Evolutionary conservation across 2,113 vertebrate genomes (phyloP).

Genomic region (Dunckerocampus dactyliophorus): DNA sequence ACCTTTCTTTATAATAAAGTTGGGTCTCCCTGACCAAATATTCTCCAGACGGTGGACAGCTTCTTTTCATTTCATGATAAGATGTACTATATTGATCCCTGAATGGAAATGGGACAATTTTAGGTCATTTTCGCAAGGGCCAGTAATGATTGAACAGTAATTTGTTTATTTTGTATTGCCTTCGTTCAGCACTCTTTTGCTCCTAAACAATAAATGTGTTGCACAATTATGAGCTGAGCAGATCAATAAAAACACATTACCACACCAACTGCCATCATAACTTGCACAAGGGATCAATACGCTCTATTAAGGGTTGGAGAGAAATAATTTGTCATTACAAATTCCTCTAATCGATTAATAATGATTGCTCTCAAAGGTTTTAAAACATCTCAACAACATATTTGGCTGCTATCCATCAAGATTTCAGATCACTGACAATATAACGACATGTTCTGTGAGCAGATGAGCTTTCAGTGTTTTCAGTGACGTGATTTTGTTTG

Average conservation of each 20-base stretch:
- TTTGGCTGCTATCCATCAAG: slow-evolving; percentile 18
- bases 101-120: not conserved
- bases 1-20: too few relatives aligned
- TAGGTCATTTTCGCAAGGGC: not conserved
- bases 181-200: slow-evolving; percentile 26
- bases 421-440: not conserved
- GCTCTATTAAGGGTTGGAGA: slow-evolving; percentile 45
- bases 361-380: slow-evolving; percentile 49
- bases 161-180: slow-evolving; percentile 10
- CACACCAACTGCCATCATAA: slow-evolving; percentile 26
- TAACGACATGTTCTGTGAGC: too few relatives aligned
- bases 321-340: slow-evolving; percentile 54
- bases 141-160: slow-evolving; percentile 8
- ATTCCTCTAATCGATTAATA: slow-evolving; percentile 59
- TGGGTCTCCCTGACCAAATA: too few relatives aligned
- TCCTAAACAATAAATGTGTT: slow-evolving; percentile 42
- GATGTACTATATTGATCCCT: not conserved
- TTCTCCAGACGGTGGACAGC: too few relatives aligned
- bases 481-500: too few relatives aligned
- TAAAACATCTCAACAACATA: slow-evolving; percentile 29
- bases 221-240: slow-evolving; percentile 36
- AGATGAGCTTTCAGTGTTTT: too few relatives aligned
- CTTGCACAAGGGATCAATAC: slow-evolving; percentile 51
- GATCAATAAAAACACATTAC: slow-evolving; percentile 50
- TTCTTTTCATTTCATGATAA: not conserved